Evolutionary conservation across 2,888 invertebrate species (phyloP).

Genomic region (Drosophila macrospina): DNA sequence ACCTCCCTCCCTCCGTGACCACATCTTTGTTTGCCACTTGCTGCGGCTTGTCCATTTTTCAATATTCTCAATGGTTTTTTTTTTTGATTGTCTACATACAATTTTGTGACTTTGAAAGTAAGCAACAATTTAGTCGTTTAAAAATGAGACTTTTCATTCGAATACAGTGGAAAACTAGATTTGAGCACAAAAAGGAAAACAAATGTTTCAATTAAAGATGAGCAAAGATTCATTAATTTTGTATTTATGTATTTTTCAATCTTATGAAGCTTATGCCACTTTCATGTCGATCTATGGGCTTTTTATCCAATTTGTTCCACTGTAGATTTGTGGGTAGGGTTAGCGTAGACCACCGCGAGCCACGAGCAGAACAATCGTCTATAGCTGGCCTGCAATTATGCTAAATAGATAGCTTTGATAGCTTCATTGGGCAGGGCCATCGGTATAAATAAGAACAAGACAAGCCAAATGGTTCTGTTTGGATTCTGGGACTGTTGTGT

Average conservation of each 20-base stretch:
- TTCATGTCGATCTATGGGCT: background rate
- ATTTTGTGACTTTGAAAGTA: slow-evolving; percentile 35
- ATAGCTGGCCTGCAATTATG: slow-evolving; percentile 68
- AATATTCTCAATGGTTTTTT: slow-evolving; percentile 15
- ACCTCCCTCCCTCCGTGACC: slow-evolving; percentile 15
- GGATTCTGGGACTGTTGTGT: slow-evolving; percentile 61
- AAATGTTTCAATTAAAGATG: too few species aligned
- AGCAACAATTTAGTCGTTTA: slow-evolving; percentile 2
- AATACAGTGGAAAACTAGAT: slow-evolving; percentile 3
- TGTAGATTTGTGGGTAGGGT: slow-evolving; percentile 25
- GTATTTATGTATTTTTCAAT: too few species aligned
- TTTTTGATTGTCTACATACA: slow-evolving; percentile 33
- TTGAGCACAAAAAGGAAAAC: too few species aligned
- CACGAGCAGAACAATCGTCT: slow-evolving; percentile 35
- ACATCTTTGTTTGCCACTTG: slow-evolving; percentile 3
- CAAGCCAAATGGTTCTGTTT: slow-evolving; percentile 59
- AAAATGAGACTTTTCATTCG: background rate
- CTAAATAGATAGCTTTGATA: slow-evolving; percentile 75
- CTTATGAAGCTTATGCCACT: too few species aligned
- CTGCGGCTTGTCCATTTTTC: slow-evolving; percentile 27
- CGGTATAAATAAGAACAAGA: slow-evolving; percentile 71
- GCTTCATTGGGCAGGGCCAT: slow-evolving; percentile 66
- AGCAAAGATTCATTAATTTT: too few species aligned
- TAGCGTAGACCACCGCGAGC: slow-evolving; percentile 50
- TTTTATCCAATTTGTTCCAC: slow-evolving; percentile 24